These are phyloP conservation scores for Meteorus cinctellus DNA, from an alignment of 2,888 invertebrate species.

Conservation along the genomic window DNA sequence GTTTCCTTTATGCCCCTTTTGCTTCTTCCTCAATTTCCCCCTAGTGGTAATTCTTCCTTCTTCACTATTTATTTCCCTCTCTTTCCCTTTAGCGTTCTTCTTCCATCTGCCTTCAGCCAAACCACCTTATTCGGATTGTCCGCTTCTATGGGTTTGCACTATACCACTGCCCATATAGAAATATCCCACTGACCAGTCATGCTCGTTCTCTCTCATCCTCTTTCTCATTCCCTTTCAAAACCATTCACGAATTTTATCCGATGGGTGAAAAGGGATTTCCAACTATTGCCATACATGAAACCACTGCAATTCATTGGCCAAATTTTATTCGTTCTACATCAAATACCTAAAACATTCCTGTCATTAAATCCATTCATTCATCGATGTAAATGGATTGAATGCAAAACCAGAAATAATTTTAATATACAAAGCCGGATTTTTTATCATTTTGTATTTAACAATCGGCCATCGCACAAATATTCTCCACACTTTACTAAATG, in stretches of 20 bases:
- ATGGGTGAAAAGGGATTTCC: constrained; percentile 30
- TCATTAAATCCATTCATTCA: background rate
- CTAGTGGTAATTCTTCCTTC: constrained; percentile 9
- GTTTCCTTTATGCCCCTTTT: constrained; percentile 44
- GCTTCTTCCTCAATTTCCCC: constrained; percentile 14
- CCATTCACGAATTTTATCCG: constrained; percentile 39
- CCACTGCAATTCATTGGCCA: constrained; percentile 18
- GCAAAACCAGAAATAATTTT: no score
- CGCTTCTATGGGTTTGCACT: constrained; percentile 3
- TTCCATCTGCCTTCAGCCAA: background rate
- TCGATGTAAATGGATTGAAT: no score
- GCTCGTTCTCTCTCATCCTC: background rate
- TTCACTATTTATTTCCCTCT: constrained; percentile 21
- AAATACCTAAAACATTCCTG: background rate
- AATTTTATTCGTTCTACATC: constrained; percentile 14
- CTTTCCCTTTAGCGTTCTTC: background rate
- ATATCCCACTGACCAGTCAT: constrained; percentile 35
- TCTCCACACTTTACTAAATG: no score
- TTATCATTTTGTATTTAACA: no score
- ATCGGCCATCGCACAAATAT: no score
- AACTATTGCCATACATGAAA: constrained; percentile 25
- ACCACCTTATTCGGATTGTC: constrained; percentile 30
- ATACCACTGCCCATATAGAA: constrained; percentile 10
- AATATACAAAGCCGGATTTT: no score
- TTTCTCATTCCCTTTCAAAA: constrained; percentile 3